A percentile compares a stretch with the other conserved stretches of the same genome.
phyloP scores from a whole-genome alignment of 1,140 invertebrate genomes.

The Drosophila ananassae region DNA sequence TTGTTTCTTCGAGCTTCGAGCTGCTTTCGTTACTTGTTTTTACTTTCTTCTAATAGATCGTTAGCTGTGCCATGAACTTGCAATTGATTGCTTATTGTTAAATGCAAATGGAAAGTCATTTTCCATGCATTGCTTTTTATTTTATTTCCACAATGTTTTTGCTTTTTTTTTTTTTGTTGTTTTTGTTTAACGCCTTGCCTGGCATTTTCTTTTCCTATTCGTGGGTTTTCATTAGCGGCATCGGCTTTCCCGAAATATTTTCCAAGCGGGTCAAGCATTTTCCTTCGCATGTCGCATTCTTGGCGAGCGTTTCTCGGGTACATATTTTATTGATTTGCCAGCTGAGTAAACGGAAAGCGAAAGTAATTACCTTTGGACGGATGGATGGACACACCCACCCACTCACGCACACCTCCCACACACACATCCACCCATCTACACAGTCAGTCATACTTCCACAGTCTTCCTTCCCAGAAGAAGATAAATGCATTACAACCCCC shows the following conservation, averaged over 20 bases:
- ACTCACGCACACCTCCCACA: conserved; percentile 3
- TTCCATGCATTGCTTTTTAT: conserved; percentile 60
- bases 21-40: conserved; percentile 75
- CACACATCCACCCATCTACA: conserved; percentile 18
- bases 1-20: conserved; percentile 44
- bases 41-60: conserved; percentile 82
- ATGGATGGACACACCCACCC: conserved; percentile 26
- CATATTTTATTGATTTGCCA: conserved; percentile 59
- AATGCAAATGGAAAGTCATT: conserved; percentile 82
- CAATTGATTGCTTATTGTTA: conserved; percentile 82
- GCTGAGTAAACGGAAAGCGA: conserved; percentile 70
- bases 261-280: conserved; percentile 42
- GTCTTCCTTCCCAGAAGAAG: conserved; percentile 6
- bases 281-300: conserved; percentile 37
- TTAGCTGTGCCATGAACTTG: conserved; percentile 79
- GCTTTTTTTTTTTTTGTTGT: conserved; percentile 31
- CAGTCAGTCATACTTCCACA: conserved; percentile 6
- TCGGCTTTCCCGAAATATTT: conserved; percentile 44
- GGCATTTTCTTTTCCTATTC: conserved; percentile 40
- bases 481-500: conserved; percentile 57
- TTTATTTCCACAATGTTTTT: conserved; percentile 22
- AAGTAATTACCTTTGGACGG: conserved; percentile 72
- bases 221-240: conserved; percentile 50
- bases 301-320: conserved; percentile 14
- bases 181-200: conserved; percentile 27